These are phyloP conservation scores for Phalloptychus januarius DNA, from an alignment of 2,797 vertebrate genomes.

Conservation along the genomic window DNA sequence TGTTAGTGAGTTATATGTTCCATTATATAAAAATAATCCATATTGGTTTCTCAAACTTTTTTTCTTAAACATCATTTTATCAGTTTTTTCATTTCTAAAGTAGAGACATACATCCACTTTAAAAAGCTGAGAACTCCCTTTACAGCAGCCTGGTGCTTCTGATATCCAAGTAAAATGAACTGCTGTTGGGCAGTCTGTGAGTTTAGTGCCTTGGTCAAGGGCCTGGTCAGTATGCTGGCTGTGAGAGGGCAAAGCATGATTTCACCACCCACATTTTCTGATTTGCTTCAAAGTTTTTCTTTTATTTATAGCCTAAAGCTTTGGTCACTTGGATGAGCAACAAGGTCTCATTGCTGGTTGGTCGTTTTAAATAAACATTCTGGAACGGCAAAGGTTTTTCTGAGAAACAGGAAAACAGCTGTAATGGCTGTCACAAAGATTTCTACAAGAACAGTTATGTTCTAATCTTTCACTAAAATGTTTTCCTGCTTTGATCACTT, in stretches of 20 bases:
- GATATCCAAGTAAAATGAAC: conserved; percentile 3
- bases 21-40: background rate
- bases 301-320: conserved; percentile 30
- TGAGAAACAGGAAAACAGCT: conserved; percentile 5
- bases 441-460: conserved; percentile 9
- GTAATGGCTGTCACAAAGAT: background rate
- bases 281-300: conserved; percentile 24
- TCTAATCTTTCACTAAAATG: conserved; percentile 27
- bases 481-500: conserved; percentile 45
- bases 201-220: conserved; percentile 56
- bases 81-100: background rate
- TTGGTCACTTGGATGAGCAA: conserved; percentile 35
- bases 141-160: background rate
- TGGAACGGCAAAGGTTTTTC: conserved; percentile 10
- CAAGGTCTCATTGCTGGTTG: conserved; percentile 20
- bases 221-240: conserved; percentile 37
- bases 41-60: background rate
- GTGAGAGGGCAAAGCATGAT: conserved; percentile 37
- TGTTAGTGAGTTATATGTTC: background rate
- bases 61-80: background rate
- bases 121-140: background rate
- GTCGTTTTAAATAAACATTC: conserved; percentile 38
- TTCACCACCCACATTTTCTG: conserved; percentile 48
- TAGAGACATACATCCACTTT: background rate
- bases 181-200: conserved; percentile 33